These are phyloP conservation scores for Eudyptes chrysolophus DNA, from an alignment of 2,113 vertebrate genomes.

Conservation along the genomic window DNA sequence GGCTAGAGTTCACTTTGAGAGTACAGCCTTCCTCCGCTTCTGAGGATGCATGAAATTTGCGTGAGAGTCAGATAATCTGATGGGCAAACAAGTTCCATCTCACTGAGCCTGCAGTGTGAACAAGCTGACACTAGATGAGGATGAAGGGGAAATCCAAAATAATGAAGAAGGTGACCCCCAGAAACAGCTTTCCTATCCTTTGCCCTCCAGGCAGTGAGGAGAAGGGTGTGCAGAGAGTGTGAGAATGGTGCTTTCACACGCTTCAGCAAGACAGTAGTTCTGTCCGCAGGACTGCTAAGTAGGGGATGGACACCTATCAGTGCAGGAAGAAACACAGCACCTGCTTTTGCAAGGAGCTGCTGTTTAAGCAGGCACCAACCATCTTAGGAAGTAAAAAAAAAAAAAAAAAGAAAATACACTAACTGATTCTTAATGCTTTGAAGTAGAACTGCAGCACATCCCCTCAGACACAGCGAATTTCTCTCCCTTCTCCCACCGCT, in stretches of 20 bases:
- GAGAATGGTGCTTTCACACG: neutral
- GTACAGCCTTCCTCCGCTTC: neutral
- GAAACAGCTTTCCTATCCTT: neutral
- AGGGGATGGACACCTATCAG: neutral
- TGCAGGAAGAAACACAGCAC: neutral
- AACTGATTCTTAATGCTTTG: neutral
- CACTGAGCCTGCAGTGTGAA: neutral
- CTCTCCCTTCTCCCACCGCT: neutral
- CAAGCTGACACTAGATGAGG: neutral
- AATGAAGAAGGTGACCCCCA: neutral
- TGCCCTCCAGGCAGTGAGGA: neutral
- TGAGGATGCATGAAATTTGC: neutral
- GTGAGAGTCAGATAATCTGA: neutral
- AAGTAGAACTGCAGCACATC: neutral
- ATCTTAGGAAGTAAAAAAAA: neutral
- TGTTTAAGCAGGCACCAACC: neutral
- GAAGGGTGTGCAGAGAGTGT: neutral
- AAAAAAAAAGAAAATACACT: too few species aligned
- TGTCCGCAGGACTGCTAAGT: neutral
- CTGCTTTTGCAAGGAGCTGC: neutral
- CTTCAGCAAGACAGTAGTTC: neutral
- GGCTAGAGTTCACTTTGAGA: neutral
- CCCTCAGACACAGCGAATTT: neutral
- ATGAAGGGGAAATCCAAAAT: slow-evolving; percentile 31
- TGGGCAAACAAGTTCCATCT: neutral